These are phyloP conservation scores for Ischnura elegans DNA, from an alignment of 2,888 invertebrate species.

Conservation along the genomic window DNA sequence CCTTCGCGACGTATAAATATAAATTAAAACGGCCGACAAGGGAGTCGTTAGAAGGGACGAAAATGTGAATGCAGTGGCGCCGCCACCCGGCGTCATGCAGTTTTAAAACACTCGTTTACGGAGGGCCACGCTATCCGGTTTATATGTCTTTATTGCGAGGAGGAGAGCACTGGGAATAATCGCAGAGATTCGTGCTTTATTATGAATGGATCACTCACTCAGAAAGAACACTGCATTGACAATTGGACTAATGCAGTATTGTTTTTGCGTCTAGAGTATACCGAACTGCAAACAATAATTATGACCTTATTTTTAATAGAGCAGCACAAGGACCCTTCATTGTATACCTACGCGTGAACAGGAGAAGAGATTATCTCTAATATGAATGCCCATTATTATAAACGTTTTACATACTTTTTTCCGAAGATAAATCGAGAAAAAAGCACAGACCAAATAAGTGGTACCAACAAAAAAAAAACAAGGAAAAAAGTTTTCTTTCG, in stretches of 20 bases:
- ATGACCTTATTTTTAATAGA: no score
- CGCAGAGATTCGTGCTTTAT: background rate
- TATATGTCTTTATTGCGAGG: background rate
- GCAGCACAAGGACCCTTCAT: no score
- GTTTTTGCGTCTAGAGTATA: background rate
- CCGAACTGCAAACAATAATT: no score
- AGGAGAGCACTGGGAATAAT: background rate
- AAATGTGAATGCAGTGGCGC: background rate
- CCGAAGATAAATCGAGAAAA: no score
- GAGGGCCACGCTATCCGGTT: background rate
- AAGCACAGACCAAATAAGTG: no score
- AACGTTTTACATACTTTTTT: no score
- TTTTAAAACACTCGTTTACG: conserved; percentile 20
- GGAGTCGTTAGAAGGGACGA: conserved; percentile 8
- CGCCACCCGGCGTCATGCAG: background rate
- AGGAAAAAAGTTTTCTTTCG: no score
- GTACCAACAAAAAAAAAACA: no score
- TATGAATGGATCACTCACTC: conserved; percentile 3
- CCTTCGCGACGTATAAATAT: background rate
- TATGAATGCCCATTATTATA: no score
- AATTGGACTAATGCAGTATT: background rate
- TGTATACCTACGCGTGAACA: no score
- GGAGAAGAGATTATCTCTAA: no score
- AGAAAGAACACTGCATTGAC: no score
- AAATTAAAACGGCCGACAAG: conserved; percentile 37